A percentile compares a stretch with the other conserved stretches of the same genome.
phyloP scores from a whole-genome alignment of 2,113 vertebrate species.

The Sinocyclocheilus grahami region DNA sequence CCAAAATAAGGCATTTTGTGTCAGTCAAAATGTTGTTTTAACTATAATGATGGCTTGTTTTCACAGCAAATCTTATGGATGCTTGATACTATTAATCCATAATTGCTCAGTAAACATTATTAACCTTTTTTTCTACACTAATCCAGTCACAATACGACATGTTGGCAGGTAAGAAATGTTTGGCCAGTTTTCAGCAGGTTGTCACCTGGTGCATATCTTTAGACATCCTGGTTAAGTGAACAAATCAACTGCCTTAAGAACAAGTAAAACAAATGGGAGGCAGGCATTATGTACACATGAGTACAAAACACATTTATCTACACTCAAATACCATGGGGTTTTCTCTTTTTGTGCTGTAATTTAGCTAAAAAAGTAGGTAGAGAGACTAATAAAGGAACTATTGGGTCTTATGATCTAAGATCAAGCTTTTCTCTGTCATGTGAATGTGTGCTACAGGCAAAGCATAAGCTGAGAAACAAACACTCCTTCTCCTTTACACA shows the following conservation, averaged over 20 bases:
- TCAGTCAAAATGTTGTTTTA: not conserved
- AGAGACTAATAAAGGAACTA: slow-evolving; percentile 55
- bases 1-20: not conserved
- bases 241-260: not conserved
- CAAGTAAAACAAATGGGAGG: slow-evolving; percentile 13
- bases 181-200: slow-evolving; percentile 6
- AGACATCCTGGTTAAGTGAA: slow-evolving; percentile 23
- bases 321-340: not conserved
- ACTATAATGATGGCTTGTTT: slow-evolving; percentile 2
- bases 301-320: not conserved
- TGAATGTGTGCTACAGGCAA: slow-evolving; percentile 65
- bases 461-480: slow-evolving; percentile 32
- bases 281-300: slow-evolving; percentile 15
- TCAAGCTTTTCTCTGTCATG: slow-evolving; percentile 69
- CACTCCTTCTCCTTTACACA: slow-evolving; percentile 21
- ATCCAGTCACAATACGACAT: not conserved
- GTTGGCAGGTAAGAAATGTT: slow-evolving; percentile 20
- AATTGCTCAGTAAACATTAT: slow-evolving; percentile 7
- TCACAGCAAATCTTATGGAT: not conserved
- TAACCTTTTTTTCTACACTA: not conserved
- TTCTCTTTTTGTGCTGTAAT: slow-evolving; percentile 48
- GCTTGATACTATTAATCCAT: not conserved
- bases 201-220: not conserved
- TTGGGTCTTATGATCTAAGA: slow-evolving; percentile 71
- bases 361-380: slow-evolving; percentile 60